Evolutionary conservation across 1,140 invertebrate genomes (phyloP).

Genomic region (Leguminivora glycinivorella): DNA sequence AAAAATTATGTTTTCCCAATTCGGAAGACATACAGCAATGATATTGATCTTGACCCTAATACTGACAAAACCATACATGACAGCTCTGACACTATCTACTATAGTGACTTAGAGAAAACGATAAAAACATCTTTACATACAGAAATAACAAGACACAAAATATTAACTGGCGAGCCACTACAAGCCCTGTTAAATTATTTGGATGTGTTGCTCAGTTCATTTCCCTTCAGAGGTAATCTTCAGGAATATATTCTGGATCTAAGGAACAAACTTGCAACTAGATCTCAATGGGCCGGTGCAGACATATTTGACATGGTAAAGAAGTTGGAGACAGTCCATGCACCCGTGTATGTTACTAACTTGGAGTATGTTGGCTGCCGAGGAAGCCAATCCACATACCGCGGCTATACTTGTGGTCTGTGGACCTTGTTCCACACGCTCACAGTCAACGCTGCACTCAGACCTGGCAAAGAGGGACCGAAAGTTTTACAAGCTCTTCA

Average conservation of each 20-base stretch:
- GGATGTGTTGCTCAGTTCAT: slow-evolving; percentile 84
- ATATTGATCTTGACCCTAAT: slow-evolving; percentile 50
- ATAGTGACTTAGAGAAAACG: slow-evolving; percentile 92
- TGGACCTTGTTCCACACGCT: slow-evolving; percentile 98
- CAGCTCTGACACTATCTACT: slow-evolving; percentile 81
- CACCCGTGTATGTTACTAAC: slow-evolving; percentile 80
- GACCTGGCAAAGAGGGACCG: slow-evolving; percentile 76
- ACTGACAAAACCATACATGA: slow-evolving; percentile 59
- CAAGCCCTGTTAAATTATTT: slow-evolving; percentile 87
- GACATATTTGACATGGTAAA: slow-evolving; percentile 80
- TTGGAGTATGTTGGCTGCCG: slow-evolving; percentile 90
- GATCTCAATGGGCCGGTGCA: slow-evolving; percentile 78
- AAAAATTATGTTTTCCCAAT: slow-evolving; percentile 67
- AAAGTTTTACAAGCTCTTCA: slow-evolving; percentile 89
- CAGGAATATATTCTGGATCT: slow-evolving; percentile 82
- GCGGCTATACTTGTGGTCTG: slow-evolving; percentile 97
- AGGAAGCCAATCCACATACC: slow-evolving; percentile 84
- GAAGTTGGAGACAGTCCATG: slow-evolving; percentile 75
- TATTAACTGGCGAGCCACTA: slow-evolving; percentile 85
- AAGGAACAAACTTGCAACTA: slow-evolving; percentile 67
- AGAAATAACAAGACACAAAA: slow-evolving; percentile 87
- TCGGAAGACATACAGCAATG: slow-evolving; percentile 40
- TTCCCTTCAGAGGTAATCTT: slow-evolving; percentile 85
- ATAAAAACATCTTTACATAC: slow-evolving; percentile 88
- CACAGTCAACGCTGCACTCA: slow-evolving; percentile 87